These are phyloP conservation scores for Drosophila pseudotalamancana DNA, from an alignment of 2,888 invertebrate genomes.

Conservation along the genomic window DNA sequence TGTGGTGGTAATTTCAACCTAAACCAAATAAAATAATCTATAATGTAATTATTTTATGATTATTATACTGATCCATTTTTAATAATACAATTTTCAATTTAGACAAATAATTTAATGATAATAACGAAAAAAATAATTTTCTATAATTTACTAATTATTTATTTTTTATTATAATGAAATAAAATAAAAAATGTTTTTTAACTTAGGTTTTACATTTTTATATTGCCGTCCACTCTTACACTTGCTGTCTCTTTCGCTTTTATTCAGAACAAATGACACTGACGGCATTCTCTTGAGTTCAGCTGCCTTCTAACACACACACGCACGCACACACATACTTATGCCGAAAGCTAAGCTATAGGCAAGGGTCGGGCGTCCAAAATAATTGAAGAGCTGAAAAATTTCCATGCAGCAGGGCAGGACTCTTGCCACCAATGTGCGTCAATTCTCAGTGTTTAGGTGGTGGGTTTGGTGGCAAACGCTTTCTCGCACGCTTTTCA, in stretches of 20 bases:
- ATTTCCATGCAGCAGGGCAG: constrained; percentile 50
- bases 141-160: background rate
- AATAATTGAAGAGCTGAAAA: constrained; percentile 33
- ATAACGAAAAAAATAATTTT: no score
- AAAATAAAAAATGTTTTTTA: background rate
- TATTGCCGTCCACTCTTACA: background rate
- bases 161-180: background rate
- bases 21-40: no score
- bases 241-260: background rate
- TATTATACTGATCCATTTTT: no score
- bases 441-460: constrained; percentile 10
- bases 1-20: no score
- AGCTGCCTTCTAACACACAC: constrained; percentile 17
- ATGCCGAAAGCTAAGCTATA: constrained; percentile 11
- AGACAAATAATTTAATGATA: no score
- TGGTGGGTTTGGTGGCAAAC: constrained; percentile 15
- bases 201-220: no score
- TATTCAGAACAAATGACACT: background rate
- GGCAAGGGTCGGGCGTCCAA: constrained; percentile 13
- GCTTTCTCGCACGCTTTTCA: constrained; percentile 42
- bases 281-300: constrained; percentile 41
- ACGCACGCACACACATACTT: background rate
- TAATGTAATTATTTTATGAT: no score
- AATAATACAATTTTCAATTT: no score
- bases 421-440: constrained; percentile 17